Evolutionary conservation across 2,113 vertebrate genomes (phyloP), one percentile per base, ranked within the genome.

Genomic region (Osmerus mordax): DNA sequence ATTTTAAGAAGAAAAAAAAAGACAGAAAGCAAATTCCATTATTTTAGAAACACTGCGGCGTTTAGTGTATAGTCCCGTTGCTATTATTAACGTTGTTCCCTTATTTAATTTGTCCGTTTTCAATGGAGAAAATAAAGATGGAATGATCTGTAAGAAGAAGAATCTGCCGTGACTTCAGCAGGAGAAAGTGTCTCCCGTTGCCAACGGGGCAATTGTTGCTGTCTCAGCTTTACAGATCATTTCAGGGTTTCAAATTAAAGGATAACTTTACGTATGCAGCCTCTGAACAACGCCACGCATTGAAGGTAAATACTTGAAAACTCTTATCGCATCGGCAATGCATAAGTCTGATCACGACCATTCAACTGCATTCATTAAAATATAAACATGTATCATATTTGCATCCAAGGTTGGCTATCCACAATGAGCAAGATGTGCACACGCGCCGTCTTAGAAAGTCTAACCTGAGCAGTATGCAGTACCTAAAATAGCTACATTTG

Each of bases 191-290:
- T 25, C 68, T 73, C 72, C 72, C 65, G 80, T 84, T 88, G 84
- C 88, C 88, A 85, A 18, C 86, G 12, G 78, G 79, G 85, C 87
- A 86, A 83, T 72, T 77, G 82, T 64, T 16, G 58, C 66, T 71
- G 78, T 67, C 25, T 67, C 67, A 51, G 56, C 19, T 5, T 23
- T 54, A 54, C 47, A 76, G 81, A 28, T 77, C 78, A 65, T 76
- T 73, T 4, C 70, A 1, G 68, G 67, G 64, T 65, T 64, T 82
- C 41, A 70, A 19, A 62, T 47, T 66, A 56, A n/a, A 47, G 71
- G 65, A 65, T 0, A 18, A 63, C 67, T 25, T 73, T 67, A 62
- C 60, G 21, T 60, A 77, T 86, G 85, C 32, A 16, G 58, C 71
- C 71, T 25, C 51, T 55, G 72, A 66, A 67, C 52, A 73, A 87